These are phyloP conservation scores for Nematolebias whitei DNA, from an alignment of 2,113 vertebrate genomes.

Conservation along the genomic window DNA sequence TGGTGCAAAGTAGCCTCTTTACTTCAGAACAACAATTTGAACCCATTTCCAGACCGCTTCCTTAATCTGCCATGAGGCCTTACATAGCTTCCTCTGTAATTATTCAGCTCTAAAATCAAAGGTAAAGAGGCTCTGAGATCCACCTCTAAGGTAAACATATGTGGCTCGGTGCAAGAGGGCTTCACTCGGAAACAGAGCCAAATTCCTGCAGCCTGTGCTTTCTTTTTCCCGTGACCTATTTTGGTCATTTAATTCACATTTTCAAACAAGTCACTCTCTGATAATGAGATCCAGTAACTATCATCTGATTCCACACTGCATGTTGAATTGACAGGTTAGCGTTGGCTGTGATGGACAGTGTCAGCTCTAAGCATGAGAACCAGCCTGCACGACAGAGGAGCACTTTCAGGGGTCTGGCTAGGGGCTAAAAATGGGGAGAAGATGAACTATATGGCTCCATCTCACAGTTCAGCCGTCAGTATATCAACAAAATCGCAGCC, in stretches of 20 bases:
- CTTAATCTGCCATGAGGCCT: constrained; percentile 90
- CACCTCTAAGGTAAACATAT: constrained; percentile 84
- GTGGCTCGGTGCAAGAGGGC: no score
- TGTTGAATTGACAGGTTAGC: constrained; percentile 40
- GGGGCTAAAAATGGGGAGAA: constrained; percentile 75
- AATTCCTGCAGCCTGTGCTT: not conserved
- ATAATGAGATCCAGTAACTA: constrained; percentile 32
- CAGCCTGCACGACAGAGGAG: constrained; percentile 70
- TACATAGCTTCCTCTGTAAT: constrained; percentile 82
- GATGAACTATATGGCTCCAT: constrained; percentile 77
- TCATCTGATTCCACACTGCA: constrained; percentile 10
- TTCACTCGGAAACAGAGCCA: constrained; percentile 40
- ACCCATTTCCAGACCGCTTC: constrained; percentile 93
- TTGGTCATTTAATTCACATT: constrained; percentile 34
- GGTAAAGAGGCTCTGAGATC: constrained; percentile 84
- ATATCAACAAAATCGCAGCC: constrained; percentile 76
- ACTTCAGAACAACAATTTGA: constrained; percentile 92
- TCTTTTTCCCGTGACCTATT: constrained; percentile 24
- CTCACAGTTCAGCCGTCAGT: constrained; percentile 70
- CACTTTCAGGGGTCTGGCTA: constrained; percentile 68
- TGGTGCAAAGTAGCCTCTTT: constrained; percentile 91
- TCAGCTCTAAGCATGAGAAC: constrained; percentile 67
- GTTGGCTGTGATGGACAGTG: constrained; percentile 18
- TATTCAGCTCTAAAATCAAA: constrained; percentile 77
- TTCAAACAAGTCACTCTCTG: constrained; percentile 39